Conservation (phyloP, 2,797 vertebrate species). For the Sciurus carolinensis region DNA sequence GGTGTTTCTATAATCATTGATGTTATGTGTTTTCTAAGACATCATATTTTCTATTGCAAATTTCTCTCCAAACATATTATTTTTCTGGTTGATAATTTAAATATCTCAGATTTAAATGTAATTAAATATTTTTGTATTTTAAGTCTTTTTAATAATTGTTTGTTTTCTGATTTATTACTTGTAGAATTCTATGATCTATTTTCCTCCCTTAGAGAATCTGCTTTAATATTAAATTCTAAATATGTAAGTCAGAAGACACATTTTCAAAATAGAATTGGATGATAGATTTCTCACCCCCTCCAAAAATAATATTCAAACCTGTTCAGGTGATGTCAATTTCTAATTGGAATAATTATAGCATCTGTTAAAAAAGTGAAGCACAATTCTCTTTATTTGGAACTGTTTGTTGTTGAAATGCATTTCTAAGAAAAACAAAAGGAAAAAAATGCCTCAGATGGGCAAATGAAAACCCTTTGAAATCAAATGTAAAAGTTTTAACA, state of each 20-base stretch:
- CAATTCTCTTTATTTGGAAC: constrained; percentile 27
- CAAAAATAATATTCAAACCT: constrained; percentile 61
- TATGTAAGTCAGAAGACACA: not conserved
- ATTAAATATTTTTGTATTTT: not conserved
- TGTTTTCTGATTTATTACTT: constrained; percentile 14
- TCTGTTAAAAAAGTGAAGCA: not conserved
- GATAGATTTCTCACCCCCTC: not conserved
- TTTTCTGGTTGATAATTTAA: not conserved
- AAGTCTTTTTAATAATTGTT: not conserved
- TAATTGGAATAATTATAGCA: constrained; percentile 67
- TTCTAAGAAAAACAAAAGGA: not conserved
- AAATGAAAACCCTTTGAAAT: not conserved
- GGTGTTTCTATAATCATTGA: constrained; percentile 20
- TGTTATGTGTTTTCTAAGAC: not conserved
- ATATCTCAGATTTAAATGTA: constrained; percentile 37
- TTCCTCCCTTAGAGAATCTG: constrained; percentile 26
- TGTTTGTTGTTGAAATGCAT: constrained; percentile 15
- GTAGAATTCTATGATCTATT: not conserved
- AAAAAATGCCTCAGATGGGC: not conserved
- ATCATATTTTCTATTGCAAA: not conserved
- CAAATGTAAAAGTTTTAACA: not conserved
- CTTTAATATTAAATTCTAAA: constrained; percentile 66
- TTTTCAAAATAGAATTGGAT: constrained; percentile 24
- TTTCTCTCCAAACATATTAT: not conserved
- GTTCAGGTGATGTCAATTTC: constrained; percentile 39